Conservation (phyloP, 1,140 invertebrate species). For the Formica exsecta region DNA sequence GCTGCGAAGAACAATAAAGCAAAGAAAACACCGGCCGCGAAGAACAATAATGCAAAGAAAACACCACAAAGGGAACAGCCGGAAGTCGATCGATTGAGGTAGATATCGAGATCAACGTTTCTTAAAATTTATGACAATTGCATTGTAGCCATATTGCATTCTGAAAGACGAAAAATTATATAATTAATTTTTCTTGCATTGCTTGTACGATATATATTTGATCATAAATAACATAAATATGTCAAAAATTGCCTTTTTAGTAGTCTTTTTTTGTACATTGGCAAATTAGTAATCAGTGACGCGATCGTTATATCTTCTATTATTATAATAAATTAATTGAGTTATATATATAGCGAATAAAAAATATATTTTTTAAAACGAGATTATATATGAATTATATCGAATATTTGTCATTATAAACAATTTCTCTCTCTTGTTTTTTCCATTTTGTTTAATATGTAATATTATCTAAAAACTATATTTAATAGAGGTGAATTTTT, state of each 20-base stretch:
- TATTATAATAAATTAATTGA: constrained; percentile 9
- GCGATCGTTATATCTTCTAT: not conserved
- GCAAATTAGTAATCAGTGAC: not conserved
- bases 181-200: not conserved
- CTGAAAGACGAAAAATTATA: not conserved
- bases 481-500: not conserved
- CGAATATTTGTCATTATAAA: not conserved
- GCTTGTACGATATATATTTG: too few relatives aligned
- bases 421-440: not conserved
- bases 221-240: not conserved
- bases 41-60: not conserved
- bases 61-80: not conserved
- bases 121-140: not conserved
- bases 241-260: not conserved
- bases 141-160: not conserved
- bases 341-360: constrained; percentile 47
- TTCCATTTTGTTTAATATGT: not conserved
- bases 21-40: not conserved
- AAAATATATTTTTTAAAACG: not conserved
- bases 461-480: not conserved
- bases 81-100: constrained; percentile 6
- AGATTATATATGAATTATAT: constrained; percentile 27
- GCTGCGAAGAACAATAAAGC: not conserved
- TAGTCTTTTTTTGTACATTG: too few relatives aligned
- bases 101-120: not conserved